Evolutionary conservation across 2,888 invertebrate genomes (phyloP), one percentile per base, ranked within the genome.

Genomic region (Prenolepis imparis): DNA sequence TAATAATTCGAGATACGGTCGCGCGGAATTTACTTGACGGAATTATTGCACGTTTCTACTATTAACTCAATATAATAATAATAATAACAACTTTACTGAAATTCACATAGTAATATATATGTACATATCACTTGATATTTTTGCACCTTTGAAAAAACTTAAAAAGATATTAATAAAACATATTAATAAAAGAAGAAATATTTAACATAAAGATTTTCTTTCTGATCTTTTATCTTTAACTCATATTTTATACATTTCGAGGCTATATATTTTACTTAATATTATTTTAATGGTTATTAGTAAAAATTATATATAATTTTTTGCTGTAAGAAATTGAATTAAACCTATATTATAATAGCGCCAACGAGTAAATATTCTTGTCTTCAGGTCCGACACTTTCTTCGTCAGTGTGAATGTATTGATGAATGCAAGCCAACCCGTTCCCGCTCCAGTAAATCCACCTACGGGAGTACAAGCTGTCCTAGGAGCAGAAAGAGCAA

Each of bases 401-500:
- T 96, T 95, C 88, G 93, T 95, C 4, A 95, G 95, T 21, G 95
- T 96, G 18, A 93, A 93, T 75, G 93, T 93, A 8, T 75, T 94
- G 32, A 93, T 93, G 91, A 91, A 94, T 52, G 93, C 97, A 24
- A 96, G 97, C 86, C 98, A 98, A 94, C 98, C 98, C 0, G 96
- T 97, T 85, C 97, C 98, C 0, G 96, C 97, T 52, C 98, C 98
- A 1, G 96, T 97, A 0, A 97, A 97, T 92, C 97, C 97, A 0
- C 98, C 98, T 0, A 96, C 96, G 1, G 96, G 96, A 1, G 96
- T 99, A 2, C 97, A 98, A 94, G 98, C 97, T 28, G 96, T 99
- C 83, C 97, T 98, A 94, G 97, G 97, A 0, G 96, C 96, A 0
- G 96, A 96, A 86, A 95, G 96, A 55, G 98, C 98, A 0, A 97